These are phyloP conservation scores for Malaclemys terrapin DNA, from an alignment of 2,113 vertebrate species.

Conservation along the genomic window DNA sequence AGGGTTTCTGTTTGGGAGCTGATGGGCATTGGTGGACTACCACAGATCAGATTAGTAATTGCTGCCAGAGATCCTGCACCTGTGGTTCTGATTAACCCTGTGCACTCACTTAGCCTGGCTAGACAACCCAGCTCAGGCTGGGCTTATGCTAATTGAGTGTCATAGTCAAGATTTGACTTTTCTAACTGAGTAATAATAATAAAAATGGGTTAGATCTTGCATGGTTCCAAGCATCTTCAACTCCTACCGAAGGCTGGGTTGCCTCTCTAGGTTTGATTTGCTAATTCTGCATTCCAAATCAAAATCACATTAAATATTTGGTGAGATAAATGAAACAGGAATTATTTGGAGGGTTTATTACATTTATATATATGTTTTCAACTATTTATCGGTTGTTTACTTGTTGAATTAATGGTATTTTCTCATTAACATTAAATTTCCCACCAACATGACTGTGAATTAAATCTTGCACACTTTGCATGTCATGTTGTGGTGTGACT, in stretches of 20 bases:
- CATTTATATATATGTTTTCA: not conserved
- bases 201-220: not conserved
- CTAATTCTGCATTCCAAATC: not conserved
- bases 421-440: not conserved
- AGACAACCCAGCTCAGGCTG: not conserved
- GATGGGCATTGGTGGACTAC: accelerated
- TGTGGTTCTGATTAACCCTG: not conserved
- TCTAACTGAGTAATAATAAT: not conserved
- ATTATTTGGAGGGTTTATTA: not conserved
- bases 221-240: not conserved
- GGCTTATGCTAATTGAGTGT: not conserved
- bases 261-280: not conserved
- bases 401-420: not conserved
- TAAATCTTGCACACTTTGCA: not conserved
- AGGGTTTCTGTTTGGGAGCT: accelerated
- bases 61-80: not conserved
- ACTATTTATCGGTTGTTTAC: not conserved
- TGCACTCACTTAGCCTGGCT: not conserved
- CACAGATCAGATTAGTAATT: not conserved
- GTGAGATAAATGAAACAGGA: not conserved
- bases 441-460: not conserved
- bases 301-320: not conserved
- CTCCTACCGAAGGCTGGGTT: accelerated
- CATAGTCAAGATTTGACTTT: not conserved
- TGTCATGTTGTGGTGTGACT: not conserved